Conservation (phyloP, 2,888 invertebrate genomes). For the Aphidius colemani region DNA sequence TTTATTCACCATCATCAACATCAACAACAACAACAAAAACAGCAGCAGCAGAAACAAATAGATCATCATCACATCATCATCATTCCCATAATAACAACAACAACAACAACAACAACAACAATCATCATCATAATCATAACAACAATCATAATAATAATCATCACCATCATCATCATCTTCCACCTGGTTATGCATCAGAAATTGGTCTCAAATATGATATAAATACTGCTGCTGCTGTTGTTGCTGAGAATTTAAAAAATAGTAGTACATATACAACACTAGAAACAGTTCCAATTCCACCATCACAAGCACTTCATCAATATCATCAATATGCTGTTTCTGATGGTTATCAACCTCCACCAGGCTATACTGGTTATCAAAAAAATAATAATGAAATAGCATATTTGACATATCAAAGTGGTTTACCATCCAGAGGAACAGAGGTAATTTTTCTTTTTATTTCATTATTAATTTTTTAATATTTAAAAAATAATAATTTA, state of each 20-base stretch:
- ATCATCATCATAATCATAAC: slow-evolving; percentile 39
- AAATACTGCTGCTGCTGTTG: slow-evolving; percentile 49
- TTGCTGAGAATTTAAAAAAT: slow-evolving; percentile 51
- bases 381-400: slow-evolving; percentile 50
- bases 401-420: slow-evolving; percentile 46
- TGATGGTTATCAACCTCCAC: slow-evolving; percentile 49
- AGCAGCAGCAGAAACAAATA: slow-evolving; percentile 28
- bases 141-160: slow-evolving; percentile 24
- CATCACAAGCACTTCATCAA: slow-evolving; percentile 50
- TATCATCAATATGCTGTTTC: slow-evolving; percentile 51
- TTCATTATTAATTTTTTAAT: too few relatives aligned
- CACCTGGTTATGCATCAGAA: slow-evolving; percentile 45
- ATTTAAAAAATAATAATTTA: background rate
- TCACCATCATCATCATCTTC: slow-evolving; percentile 49
- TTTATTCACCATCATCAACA: slow-evolving; percentile 37
- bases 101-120: too few relatives aligned
- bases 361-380: slow-evolving; percentile 45
- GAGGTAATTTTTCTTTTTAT: too few relatives aligned
- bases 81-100: slow-evolving; percentile 34
- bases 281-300: slow-evolving; percentile 67
- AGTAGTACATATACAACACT: slow-evolving; percentile 67
- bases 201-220: slow-evolving; percentile 57
- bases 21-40: too few relatives aligned
- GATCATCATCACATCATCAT: slow-evolving; percentile 46
- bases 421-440: slow-evolving; percentile 43